These are phyloP conservation scores for Arrhamphus sclerolepis DNA, from an alignment of 2,797 vertebrate genomes.

Conservation along the genomic window DNA sequence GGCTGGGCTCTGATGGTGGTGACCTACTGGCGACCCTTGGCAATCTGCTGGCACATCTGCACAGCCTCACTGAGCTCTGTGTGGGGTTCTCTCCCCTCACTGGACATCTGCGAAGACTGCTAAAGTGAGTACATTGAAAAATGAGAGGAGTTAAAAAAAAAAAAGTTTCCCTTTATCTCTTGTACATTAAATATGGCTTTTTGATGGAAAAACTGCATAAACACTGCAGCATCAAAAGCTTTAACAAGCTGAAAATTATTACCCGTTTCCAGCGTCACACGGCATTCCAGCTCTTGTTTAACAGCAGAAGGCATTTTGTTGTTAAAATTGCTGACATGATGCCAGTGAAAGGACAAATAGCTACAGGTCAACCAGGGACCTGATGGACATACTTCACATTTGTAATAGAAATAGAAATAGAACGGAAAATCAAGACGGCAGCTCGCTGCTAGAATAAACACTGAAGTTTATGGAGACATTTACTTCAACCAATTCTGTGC, in stretches of 20 bases:
- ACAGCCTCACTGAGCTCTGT: conserved; percentile 84
- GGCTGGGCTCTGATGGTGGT: conserved; percentile 75
- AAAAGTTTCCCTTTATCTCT: too few relatives aligned
- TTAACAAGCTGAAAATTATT: conserved; percentile 24
- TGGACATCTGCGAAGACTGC: conserved; percentile 86
- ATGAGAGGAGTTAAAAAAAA: not conserved
- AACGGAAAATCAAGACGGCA: too few relatives aligned
- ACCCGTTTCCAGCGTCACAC: not conserved
- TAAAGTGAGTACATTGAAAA: conserved; percentile 80
- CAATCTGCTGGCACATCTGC: conserved; percentile 83
- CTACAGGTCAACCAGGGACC: conserved; percentile 38
- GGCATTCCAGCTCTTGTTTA: conserved; percentile 19
- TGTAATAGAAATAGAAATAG: conserved; percentile 37
- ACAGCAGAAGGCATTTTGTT: conserved; percentile 36
- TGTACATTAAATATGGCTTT: too few relatives aligned
- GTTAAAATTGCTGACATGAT: conserved; percentile 44
- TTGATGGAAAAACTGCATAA: not conserved
- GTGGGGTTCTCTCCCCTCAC: conserved; percentile 91
- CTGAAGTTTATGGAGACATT: too few relatives aligned
- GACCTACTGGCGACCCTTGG: conserved; percentile 80
- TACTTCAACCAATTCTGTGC: too few relatives aligned
- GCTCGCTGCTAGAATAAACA: too few relatives aligned
- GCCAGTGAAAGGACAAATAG: conserved; percentile 38
- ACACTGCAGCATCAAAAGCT: not conserved
- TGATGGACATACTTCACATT: conserved; percentile 10